Conservation (phyloP, 2,888 invertebrate genomes). For the Dysmachus trigonus region DNA sequence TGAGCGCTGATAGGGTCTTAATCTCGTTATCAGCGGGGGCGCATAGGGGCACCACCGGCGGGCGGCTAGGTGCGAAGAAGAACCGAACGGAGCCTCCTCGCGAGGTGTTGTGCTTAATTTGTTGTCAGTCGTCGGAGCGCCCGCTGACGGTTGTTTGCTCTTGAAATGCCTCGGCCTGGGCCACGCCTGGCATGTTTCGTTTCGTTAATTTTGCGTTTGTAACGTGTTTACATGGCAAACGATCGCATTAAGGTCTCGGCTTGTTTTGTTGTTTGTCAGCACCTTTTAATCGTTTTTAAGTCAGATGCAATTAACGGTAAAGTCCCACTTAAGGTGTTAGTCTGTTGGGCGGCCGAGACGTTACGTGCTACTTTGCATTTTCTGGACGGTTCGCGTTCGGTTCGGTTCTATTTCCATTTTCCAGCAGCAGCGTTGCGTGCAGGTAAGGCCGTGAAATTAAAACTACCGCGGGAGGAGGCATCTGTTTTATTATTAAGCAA, state of each 20-base stretch:
- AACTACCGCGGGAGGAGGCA: background rate
- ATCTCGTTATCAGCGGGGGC: background rate
- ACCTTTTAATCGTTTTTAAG: background rate
- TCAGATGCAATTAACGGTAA: background rate
- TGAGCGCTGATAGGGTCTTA: background rate
- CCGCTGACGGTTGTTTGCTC: background rate
- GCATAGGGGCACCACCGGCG: background rate
- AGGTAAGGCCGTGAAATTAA: background rate
- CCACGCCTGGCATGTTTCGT: constrained; percentile 14
- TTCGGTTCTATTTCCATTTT: background rate
- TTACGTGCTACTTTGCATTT: background rate
- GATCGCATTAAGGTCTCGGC: background rate
- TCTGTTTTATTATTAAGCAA: background rate
- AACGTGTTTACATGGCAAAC: background rate
- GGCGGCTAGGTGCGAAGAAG: background rate
- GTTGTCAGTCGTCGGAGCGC: background rate
- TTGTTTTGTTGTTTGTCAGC: background rate
- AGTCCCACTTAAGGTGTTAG: background rate
- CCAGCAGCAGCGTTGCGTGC: background rate
- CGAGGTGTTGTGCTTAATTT: background rate
- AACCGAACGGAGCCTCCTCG: background rate
- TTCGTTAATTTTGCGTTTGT: background rate
- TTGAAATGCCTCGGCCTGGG: background rate
- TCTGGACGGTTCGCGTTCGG: background rate
- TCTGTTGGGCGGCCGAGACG: background rate